A percentile compares a stretch with the other conserved stretches of the same genome.
phyloP scores from a whole-genome alignment of 2,888 invertebrate species.

The Gastracanthus pulcherrimus region DNA sequence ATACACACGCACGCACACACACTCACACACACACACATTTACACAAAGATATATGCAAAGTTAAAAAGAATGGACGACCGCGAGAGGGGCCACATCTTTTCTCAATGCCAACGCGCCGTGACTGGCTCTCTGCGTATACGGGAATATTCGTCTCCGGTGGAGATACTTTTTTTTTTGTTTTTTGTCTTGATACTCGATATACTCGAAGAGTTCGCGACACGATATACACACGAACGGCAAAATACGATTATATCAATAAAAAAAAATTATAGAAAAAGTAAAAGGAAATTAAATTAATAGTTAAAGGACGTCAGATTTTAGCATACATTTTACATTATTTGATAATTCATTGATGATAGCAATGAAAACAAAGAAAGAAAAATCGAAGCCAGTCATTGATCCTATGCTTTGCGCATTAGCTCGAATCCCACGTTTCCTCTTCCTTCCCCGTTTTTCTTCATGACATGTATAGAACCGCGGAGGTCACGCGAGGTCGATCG shows the following conservation, averaged over 20 bases:
- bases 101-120: conserved; percentile 46
- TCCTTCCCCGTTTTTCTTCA: conserved; percentile 63
- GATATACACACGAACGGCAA: conserved; percentile 46
- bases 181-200: background rate
- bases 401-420: conserved; percentile 67
- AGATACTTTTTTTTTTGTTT: background rate
- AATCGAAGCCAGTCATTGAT: conserved; percentile 67
- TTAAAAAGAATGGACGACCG: conserved; percentile 11
- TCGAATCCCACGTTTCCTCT: conserved; percentile 61
- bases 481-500: conserved; percentile 67
- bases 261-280: conserved; percentile 33
- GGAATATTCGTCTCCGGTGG: no score
- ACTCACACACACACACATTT: background rate
- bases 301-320: conserved; percentile 65
- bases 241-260: no score
- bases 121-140: no score
- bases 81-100: conserved; percentile 27
- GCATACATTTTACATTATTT: conserved; percentile 13
- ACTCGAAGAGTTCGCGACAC: conserved; percentile 10
- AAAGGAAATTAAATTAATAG: conserved; percentile 44
- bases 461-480: conserved; percentile 29
- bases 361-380: conserved; percentile 6
- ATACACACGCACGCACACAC: background rate
- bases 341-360: conserved; percentile 24
- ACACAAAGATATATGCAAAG: background rate